phyloP scores from a whole-genome alignment of 2,888 invertebrate species.

The Leucophora obtusa region DNA sequence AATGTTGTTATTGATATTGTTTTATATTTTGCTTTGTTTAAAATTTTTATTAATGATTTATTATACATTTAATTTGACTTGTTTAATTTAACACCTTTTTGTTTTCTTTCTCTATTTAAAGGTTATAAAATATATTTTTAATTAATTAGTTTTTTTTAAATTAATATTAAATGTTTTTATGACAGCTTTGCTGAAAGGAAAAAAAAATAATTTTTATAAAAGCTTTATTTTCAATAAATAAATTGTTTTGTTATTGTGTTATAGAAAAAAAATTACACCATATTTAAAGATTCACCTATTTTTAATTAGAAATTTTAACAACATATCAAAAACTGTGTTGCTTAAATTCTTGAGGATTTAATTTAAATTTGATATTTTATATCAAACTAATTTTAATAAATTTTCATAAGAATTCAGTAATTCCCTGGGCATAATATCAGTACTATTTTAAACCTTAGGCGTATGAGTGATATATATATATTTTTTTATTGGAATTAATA shows the following conservation, averaged over 20 bases:
- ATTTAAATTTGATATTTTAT: too few relatives aligned
- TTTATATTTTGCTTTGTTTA: constrained; percentile 36
- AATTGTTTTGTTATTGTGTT: neutral
- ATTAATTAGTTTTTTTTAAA: neutral
- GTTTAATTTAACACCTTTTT: constrained; percentile 9
- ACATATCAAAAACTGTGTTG: too few relatives aligned
- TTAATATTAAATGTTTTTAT: neutral
- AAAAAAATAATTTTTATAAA: too few relatives aligned
- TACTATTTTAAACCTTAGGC: too few relatives aligned
- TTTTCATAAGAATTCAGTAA: too few relatives aligned
- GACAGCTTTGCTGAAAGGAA: neutral
- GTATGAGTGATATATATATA: too few relatives aligned
- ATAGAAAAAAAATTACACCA: too few relatives aligned
- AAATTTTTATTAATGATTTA: constrained; percentile 54
- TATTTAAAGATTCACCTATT: neutral
- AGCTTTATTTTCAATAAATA: too few relatives aligned
- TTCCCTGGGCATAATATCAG: too few relatives aligned
- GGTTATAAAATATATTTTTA: neutral
- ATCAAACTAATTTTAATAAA: too few relatives aligned
- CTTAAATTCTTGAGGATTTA: too few relatives aligned
- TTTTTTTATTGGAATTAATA: too few relatives aligned
- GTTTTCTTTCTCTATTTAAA: constrained; percentile 1
- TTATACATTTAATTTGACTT: constrained; percentile 45
- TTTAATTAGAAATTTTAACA: neutral
- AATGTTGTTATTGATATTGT: constrained; percentile 1